These are phyloP conservation scores for Zosterops japonicus DNA, from an alignment of 2,113 vertebrate species.

Conservation along the genomic window DNA sequence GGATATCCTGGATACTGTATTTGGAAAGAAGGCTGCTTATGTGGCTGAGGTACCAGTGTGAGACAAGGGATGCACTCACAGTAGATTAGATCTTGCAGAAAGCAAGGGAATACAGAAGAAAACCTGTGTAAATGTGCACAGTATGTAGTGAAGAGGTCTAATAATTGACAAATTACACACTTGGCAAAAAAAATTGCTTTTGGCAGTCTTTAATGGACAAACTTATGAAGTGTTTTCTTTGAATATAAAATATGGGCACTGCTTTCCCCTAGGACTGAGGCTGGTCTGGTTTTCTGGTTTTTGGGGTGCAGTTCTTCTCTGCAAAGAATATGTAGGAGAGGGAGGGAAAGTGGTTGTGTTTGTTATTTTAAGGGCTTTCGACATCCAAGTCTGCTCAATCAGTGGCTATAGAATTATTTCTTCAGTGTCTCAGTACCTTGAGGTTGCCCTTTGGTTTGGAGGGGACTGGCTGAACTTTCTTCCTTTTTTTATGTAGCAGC, in stretches of 20 bases:
- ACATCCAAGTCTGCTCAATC: not conserved
- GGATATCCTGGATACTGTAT: not conserved
- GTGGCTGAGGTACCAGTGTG: not conserved
- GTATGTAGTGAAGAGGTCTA: not conserved
- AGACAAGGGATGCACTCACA: not conserved
- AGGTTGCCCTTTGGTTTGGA: not conserved
- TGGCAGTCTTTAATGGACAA: not conserved
- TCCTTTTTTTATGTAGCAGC: not conserved
- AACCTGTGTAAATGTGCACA: not conserved
- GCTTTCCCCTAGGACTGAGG: not conserved
- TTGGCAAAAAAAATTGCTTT: not conserved
- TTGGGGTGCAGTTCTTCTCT: not conserved
- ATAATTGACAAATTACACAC: not conserved
- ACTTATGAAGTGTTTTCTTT: not conserved
- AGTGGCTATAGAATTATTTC: not conserved
- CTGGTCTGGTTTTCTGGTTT: not conserved
- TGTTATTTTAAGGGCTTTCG: not conserved
- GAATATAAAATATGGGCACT: not conserved
- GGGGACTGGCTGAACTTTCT: not conserved
- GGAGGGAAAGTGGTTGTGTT: not conserved
- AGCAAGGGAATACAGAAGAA: not conserved
- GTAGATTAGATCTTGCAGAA: not conserved
- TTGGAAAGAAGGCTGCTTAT: not conserved
- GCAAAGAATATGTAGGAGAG: not conserved
- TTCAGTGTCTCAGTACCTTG: not conserved